Evolutionary conservation across 2,113 vertebrate species (phyloP), one percentile per base, ranked within the genome.

Genomic region (Leptosomus discolor): DNA sequence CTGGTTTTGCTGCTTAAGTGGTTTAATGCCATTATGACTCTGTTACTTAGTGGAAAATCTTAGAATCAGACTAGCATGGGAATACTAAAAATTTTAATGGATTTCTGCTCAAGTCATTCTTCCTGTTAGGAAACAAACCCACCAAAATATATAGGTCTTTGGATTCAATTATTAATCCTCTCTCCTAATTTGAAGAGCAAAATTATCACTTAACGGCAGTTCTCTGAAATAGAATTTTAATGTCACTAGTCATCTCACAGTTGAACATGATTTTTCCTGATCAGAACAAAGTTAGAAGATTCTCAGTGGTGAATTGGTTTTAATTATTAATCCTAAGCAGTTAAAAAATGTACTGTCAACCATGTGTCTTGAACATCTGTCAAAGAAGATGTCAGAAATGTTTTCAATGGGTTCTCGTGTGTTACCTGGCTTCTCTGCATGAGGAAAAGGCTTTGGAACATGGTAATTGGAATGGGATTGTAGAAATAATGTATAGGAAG

Each of bases 41-140:
- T 88, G 75, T 82, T 94, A 51, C 78, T 96, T 96, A 96, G 93
- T 97, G 78, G 88, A 94, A 96, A 96, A 96, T 71, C 85, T 93
- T 90, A 63, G 67, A 90, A 85, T 96, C 81, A 95, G 87, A 92
- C 85, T 90, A 93, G 58, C 94, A 63, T 90, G 92, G 92, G 93
- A 97, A 95, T 95, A 93, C 74, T 71, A 85, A 95, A 89, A 88
- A 67, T 37, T 68, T 80, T 95, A 96, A 96, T 96, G 93, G 84
- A 92, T 94, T 96, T 96, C 78, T 96, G 58, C 67, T 92, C 78
- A 92, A 94, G 89, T 80, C 9, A 88, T 96, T 94, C 29, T 89
- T 92, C 48, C 65, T 95, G 43, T 91, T 94, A 88, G 67, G 71
- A 96, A 96, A 96, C 90, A 97, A 95, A 86, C 75, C 61, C 60